Evolutionary conservation across 2,797 vertebrate genomes (phyloP), one percentile per base, ranked within the genome.

Genomic region (Rhodeus uyekii): DNA sequence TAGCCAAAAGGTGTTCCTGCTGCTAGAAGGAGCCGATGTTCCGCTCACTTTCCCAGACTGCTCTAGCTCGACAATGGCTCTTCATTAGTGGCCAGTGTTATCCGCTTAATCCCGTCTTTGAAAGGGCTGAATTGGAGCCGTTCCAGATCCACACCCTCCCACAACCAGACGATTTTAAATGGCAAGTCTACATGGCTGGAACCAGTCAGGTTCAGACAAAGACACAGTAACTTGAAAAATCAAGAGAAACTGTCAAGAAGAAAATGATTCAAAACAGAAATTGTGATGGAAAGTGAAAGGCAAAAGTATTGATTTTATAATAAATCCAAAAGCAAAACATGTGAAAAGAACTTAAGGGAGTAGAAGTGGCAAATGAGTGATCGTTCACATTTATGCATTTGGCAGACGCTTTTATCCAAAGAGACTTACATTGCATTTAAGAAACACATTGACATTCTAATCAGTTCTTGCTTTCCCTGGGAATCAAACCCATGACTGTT

Each of bases 61-160:
- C 79, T 32, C 81, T 73, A 79, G 83, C 67, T 42, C 82, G 74
- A 84, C 85, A 85, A 80, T 78, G 80, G 63, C 83, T 86, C 86
- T 86, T 90, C 86, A 84, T 88, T 87, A 87, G 69, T 77, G 75
- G 76, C 50, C 85, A 73, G 85, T 85, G 84, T 89, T 87, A 88
- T 88, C 83, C 81, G 46, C 86, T 83, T 92, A 91, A 93, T 92
- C 89, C 89, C n/a, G 65, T 83, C 85, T 89, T 89, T 90, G 81
- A 88, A 58, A 76, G 27, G 53, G 79, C 46, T 79, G 53, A 75
- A 38, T 61, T 67, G 65, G 55, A 65, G 64, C 44, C 46, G 8
- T 73, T 68, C 34, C 65, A 67, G 42, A 81, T 60, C 73, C 32
- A 39, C 81, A 76, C 77, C 50, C 74, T 76, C 29, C 38, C 46